Base-by-base conservation (phyloP, 2,113 vertebrate genomes). In the Phasianus colchicus region DNA sequence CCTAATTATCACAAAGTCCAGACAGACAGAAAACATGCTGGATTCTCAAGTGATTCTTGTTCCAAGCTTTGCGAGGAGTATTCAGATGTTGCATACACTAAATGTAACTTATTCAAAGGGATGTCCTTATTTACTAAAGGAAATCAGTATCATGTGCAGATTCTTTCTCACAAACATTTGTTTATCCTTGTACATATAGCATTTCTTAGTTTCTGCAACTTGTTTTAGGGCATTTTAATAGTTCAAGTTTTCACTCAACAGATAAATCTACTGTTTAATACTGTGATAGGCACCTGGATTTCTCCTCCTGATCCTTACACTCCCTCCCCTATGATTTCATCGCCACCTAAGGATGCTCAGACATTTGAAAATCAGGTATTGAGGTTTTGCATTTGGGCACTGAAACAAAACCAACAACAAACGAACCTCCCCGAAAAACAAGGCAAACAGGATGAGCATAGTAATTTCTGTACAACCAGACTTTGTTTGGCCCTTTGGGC, bases 71-170 rank as follows among this genome's bases (percentile, higher is more conserved):
- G 55, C 55, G 42, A 40, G 36, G 27, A 76, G 40, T 80, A 85
- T 65, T 48, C 58, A 87, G 55, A 57, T 32, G 10, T 14, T 87
- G 21, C 11, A 61, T 52, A 73, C 1, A 2, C 45, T 63, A 54
- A 69, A 83, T 18, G 24, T 36, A 74, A 58, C 40, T 87, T 83
- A 32, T 10, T 76, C 45, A 66, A 70, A 92, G 71, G 27, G 9
- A 91, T n/a, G n/a, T 65, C 1, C 0, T 82, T 24, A 15, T 86
- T 70, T 84, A 85, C 50, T 93, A 45, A 45, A 16, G 2, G 27
- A 69, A 91, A 94, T n/a, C 82, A 91, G 38, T n/a, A 58, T 34
- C 89, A 67, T 38, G 70, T 83, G 42, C 42, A 83, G 67, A 50
- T 55, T 29, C 45, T 80, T 43, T 61, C 79, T 42, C 54, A 71